phyloP scores from a whole-genome alignment of 2,888 invertebrate genomes.

The Volucella inanis region DNA sequence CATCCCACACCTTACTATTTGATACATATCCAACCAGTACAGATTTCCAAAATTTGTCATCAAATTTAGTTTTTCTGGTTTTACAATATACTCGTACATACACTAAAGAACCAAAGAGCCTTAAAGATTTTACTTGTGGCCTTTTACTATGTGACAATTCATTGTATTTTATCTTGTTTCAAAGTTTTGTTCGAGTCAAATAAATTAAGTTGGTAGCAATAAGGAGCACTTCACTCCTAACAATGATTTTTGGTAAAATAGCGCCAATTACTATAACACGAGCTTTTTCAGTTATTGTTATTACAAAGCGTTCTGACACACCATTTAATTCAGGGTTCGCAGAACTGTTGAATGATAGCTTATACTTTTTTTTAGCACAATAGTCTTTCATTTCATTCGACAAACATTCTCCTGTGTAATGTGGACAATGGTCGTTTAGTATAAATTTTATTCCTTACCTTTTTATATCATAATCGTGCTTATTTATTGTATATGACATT shows the following conservation, averaged over 20 bases:
- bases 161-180: constrained; percentile 78
- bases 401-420: constrained; percentile 78
- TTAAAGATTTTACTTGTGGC: constrained; percentile 46
- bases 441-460: constrained; percentile 33
- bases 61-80: constrained; percentile 39
- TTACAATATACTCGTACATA: constrained; percentile 51
- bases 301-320: constrained; percentile 79
- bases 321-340: constrained; percentile 80
- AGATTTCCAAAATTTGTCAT: constrained; percentile 49
- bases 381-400: constrained; percentile 77
- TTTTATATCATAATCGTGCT: constrained; percentile 78
- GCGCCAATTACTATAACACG: constrained; percentile 78
- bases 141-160: constrained; percentile 75
- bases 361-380: constrained; percentile 77
- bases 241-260: constrained; percentile 77
- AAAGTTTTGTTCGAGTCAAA: constrained; percentile 78
- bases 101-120: constrained; percentile 43
- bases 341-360: constrained; percentile 80
- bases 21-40: constrained; percentile 45
- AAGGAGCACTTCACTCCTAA: constrained; percentile 80
- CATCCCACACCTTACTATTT: constrained; percentile 78
- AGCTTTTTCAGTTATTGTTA: constrained; percentile 76
- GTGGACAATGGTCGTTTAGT: constrained; percentile 76
- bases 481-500: constrained; percentile 80
- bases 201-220: constrained; percentile 80